A percentile compares a stretch with the other conserved stretches of the same genome.
Conservation (phyloP, 1,140 invertebrate species). For the Zeugodacus cucurbitae region DNA sequence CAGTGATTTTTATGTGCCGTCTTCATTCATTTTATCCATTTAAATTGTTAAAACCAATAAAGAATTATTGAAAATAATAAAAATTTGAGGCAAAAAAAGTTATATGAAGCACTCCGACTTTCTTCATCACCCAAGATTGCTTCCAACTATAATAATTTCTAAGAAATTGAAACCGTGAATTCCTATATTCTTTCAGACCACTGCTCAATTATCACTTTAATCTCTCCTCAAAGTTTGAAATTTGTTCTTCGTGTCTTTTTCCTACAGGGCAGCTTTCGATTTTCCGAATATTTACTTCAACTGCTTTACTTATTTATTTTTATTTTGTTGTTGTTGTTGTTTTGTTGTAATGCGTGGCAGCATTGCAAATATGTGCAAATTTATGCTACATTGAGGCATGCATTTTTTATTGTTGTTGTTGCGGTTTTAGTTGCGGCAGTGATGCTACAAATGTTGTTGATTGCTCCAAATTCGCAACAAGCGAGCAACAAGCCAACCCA, state of each 20-base stretch:
- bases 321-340: neutral
- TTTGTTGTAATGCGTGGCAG: neutral
- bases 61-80: too few relatives aligned
- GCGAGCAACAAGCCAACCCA: neutral
- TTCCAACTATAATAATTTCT: too few relatives aligned
- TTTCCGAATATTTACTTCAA: neutral
- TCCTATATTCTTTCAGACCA: too few relatives aligned
- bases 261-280: neutral
- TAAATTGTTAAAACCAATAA: too few relatives aligned
- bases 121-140: too few relatives aligned
- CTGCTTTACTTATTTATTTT: neutral
- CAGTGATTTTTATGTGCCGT: too few relatives aligned
- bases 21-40: too few relatives aligned
- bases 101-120: too few relatives aligned
- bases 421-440: slow-evolving; percentile 42
- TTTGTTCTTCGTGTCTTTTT: neutral
- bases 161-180: too few relatives aligned
- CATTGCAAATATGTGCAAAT: slow-evolving; percentile 44
- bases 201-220: too few relatives aligned
- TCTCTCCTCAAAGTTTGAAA: too few relatives aligned
- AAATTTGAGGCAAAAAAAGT: too few relatives aligned
- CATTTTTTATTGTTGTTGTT: slow-evolving; percentile 42
- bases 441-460: slow-evolving; percentile 11
- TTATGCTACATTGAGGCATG: slow-evolving; percentile 39
- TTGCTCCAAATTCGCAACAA: slow-evolving; percentile 39